Conservation (phyloP, 2,113 vertebrate genomes). For the Pipa parva region DNA sequence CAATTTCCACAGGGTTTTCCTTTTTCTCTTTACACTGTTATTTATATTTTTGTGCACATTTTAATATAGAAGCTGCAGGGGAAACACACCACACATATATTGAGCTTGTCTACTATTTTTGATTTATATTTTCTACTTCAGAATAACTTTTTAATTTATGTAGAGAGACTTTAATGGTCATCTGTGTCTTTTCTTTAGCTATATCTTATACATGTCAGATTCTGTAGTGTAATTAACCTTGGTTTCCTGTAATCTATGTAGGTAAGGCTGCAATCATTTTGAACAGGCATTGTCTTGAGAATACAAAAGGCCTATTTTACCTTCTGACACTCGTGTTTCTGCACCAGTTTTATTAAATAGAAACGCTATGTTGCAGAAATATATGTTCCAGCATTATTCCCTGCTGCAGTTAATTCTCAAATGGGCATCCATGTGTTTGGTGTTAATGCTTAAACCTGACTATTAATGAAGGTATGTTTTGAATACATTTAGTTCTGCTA, state of each 20-base stretch:
- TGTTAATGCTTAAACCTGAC: too few relatives aligned
- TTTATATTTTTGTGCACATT: too few relatives aligned
- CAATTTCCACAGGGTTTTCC: too few relatives aligned
- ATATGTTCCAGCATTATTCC: too few relatives aligned
- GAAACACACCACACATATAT: constrained; percentile 8
- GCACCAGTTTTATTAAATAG: too few relatives aligned
- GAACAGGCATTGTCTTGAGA: neutral
- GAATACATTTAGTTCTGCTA: too few relatives aligned
- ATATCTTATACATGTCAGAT: constrained; percentile 25
- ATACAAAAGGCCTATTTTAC: constrained; percentile 5
- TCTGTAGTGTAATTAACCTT: constrained; percentile 22
- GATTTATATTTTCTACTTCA: constrained; percentile 23
- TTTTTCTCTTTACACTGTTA: too few relatives aligned
- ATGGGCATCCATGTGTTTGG: too few relatives aligned
- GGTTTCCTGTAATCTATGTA: constrained; percentile 24
- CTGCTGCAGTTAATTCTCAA: too few relatives aligned
- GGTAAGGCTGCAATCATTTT: constrained; percentile 14
- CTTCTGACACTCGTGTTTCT: neutral
- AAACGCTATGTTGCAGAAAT: too few relatives aligned
- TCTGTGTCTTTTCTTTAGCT: constrained; percentile 4
- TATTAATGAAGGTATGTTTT: too few relatives aligned
- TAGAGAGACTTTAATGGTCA: constrained; percentile 17
- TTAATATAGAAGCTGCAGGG: too few relatives aligned
- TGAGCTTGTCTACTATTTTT: constrained; percentile 6
- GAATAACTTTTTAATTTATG: constrained; percentile 12